Base-by-base conservation (phyloP, 1,140 invertebrate genomes). In the Tetraneura akinire region DNA sequence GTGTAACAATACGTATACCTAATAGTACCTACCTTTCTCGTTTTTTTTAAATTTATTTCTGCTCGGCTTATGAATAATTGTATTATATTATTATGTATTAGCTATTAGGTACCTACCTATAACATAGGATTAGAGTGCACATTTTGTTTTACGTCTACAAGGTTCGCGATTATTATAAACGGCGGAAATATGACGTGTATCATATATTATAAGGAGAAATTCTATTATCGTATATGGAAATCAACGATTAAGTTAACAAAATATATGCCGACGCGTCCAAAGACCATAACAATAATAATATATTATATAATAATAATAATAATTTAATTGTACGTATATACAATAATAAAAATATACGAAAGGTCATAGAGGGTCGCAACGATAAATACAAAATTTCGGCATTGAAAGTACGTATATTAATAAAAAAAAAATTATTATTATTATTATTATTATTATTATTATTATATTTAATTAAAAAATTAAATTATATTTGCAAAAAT, bases 221-320 rank as follows among this genome's bases (percentile, higher is more conserved):
- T 66, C n/a, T 32, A 42, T 64, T 64, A 64, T 37, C 32, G 21
- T 32, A 32, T 66, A 66, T 66, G 62, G 62, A 66, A 66, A 66
- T 66, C 0, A 66, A 42, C 32, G 11, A n/a, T 37, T 37, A 37
- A 8, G 32, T 37, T 37, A 37, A 37, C 37, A 68, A 14, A 37
- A 4, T 42, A 13, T 21, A 23, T 8, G n/a, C 11, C n/a, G 8
- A 4, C 64, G 21, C 8, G 42, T 21, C 42, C 16, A 29, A 70
- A 47, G 14, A 70, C 21, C 6, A 37, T 37, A 37, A 23, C 23
- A 47, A 13, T 57, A 26, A 26, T 47, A 47, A 68, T 26, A 68
- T 42, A 45, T 16, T 10, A 47, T 70, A 18, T 37, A 26, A 45
- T 9, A 18, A 47, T 70, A 18, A 26, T 66, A 29, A 64, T 64